These are phyloP conservation scores for Danionella cerebrum DNA, from an alignment of 2,113 vertebrate species.

Conservation along the genomic window DNA sequence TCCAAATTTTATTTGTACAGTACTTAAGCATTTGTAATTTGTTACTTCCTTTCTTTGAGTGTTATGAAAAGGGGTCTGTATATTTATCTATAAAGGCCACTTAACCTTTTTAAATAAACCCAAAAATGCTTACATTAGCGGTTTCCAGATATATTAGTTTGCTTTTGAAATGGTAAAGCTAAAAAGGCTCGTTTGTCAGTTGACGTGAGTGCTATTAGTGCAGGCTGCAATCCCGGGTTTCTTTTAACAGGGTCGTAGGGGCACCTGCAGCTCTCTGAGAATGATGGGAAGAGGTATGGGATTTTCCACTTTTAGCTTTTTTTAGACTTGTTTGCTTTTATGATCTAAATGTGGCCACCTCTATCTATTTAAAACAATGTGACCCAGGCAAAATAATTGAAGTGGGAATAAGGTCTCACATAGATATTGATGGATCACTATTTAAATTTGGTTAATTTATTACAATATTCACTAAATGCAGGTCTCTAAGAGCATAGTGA, in stretches of 20 bases:
- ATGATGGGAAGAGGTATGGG: slow-evolving; percentile 13
- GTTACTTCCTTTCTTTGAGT: no score
- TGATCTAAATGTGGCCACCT: slow-evolving; percentile 21
- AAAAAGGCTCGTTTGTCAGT: slow-evolving; percentile 60
- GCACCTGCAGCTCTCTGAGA: slow-evolving; percentile 37
- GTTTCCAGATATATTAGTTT: slow-evolving; percentile 49
- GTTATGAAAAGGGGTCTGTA: not conserved
- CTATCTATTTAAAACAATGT: slow-evolving; percentile 28
- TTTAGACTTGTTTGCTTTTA: slow-evolving; percentile 33
- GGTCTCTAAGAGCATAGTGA: not conserved
- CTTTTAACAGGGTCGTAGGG: slow-evolving; percentile 35
- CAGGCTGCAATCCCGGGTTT: slow-evolving; percentile 50
- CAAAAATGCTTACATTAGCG: slow-evolving; percentile 29
- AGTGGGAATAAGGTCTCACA: not conserved
- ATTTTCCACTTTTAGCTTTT: slow-evolving; percentile 23
- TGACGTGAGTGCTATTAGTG: slow-evolving; percentile 47
- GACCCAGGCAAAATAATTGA: slow-evolving; percentile 12
- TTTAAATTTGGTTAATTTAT: not conserved
- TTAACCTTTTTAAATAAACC: slow-evolving; percentile 15
- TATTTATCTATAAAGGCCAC: slow-evolving; percentile 20
- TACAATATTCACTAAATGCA: not conserved
- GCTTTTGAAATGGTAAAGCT: slow-evolving; percentile 48
- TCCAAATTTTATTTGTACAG: no score
- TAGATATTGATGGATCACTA: not conserved
- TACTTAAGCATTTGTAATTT: no score